Evolutionary conservation across 2,113 vertebrate genomes (phyloP), one percentile per base, ranked within the genome.

Genomic region (Python bivittatus): DNA sequence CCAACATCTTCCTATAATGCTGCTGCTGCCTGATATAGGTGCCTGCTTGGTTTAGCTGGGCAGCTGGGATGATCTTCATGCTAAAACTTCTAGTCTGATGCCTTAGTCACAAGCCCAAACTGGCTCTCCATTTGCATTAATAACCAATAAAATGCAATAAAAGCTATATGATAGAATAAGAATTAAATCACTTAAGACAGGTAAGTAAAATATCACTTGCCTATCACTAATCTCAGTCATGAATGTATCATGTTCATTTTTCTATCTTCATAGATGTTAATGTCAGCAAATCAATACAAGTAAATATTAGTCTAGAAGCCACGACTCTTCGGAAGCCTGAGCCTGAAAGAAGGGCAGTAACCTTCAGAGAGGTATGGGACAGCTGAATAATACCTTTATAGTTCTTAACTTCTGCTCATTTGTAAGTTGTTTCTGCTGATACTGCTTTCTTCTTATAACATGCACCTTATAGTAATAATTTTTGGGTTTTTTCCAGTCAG

Each of bases 261-360:
- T 85, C 89, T 72, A 23, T 64, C 4, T 57, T 93, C 92, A 93
- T 68, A 98, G 97, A 93, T 96, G 90, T 92, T 93, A 95, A 95
- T 92, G 79, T 23, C 93, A 97, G 95, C 64, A 97, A 94, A 88
- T 94, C 97, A 48, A 92, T 96, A 42, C 97, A 97, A 97, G 96
- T 92, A 92, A 96, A 97, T 89, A 94, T 95, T 86, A 96, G 64
- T n/a, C 42, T 94, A 22, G 86, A 87, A 86, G 93, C 58, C 68
- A 12, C 93, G 91, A 86, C 91, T 86, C 94, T 96, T 61, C 93
- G 91, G 90, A 96, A 93, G 44, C 94, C 94, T 29, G 95, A 96
- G 92, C 93, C 58, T 13, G 93, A 92, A 64, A 91, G 92, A 7
- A 20, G 9, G 27, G 54, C 60, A 2, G 0, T 88, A 79, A 0